These are phyloP conservation scores for Dryoscopus gambensis DNA, from an alignment of 2,113 vertebrate genomes.

Conservation along the genomic window DNA sequence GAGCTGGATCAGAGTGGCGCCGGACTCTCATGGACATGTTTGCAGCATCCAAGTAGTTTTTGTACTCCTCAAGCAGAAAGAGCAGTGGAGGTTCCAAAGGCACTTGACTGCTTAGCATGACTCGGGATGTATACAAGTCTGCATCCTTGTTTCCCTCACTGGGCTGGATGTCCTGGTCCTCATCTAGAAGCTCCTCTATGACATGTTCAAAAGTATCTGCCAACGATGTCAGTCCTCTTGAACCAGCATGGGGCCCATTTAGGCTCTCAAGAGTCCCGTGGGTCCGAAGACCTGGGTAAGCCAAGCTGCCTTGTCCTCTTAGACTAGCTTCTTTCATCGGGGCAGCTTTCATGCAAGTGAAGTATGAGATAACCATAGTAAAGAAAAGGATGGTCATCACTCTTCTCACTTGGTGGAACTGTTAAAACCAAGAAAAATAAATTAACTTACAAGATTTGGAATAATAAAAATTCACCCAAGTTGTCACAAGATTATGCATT, in stretches of 20 bases:
- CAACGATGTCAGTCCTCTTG: conserved; percentile 83
- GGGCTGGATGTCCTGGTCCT: conserved; percentile 78
- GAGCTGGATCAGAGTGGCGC: conserved; percentile 94
- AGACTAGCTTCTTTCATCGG: conserved; percentile 94
- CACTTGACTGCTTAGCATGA: conserved; percentile 99
- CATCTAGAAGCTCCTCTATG: conserved; percentile 96
- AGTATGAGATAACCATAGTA: conserved; percentile 99
- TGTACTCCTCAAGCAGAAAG: conserved; percentile 99
- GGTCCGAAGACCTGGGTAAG: conserved; percentile 90
- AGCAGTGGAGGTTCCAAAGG: conserved; percentile 99
- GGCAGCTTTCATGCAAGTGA: conserved; percentile 99
- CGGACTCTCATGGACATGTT: conserved; percentile 99
- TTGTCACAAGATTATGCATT: background rate
- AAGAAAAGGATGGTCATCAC: conserved; percentile 99
- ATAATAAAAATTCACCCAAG: background rate
- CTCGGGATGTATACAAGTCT: conserved; percentile 93
- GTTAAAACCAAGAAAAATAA: conserved; percentile 56
- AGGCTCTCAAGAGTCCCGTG: conserved; percentile 91
- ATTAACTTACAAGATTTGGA: background rate
- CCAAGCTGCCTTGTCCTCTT: conserved; percentile 92
- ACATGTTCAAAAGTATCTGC: conserved; percentile 97
- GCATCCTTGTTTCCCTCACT: conserved; percentile 87
- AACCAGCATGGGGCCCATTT: conserved; percentile 77
- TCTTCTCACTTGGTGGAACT: conserved; percentile 99
- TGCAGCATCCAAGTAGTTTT: conserved; percentile 98